These are phyloP conservation scores for Tinea semifulvella DNA, from an alignment of 2,888 invertebrate species.

Conservation along the genomic window DNA sequence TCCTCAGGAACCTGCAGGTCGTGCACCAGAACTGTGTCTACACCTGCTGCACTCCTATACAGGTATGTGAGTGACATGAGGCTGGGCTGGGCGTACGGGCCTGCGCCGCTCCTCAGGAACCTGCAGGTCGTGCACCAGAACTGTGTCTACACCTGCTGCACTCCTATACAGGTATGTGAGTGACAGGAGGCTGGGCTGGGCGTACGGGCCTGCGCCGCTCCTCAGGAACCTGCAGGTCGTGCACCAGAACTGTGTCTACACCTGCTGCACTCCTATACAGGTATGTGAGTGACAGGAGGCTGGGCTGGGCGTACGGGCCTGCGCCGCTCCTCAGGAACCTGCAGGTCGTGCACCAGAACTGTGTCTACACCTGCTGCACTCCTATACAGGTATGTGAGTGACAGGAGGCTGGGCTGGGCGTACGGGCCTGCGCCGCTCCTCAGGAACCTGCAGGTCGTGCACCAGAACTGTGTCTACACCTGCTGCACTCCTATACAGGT, in stretches of 20 bases:
- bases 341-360: slow-evolving; percentile 93
- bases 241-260: slow-evolving; percentile 95
- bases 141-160: slow-evolving; percentile 89
- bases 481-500: too few species aligned
- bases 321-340: slow-evolving; percentile 80
- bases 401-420: too few species aligned
- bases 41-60: slow-evolving; percentile 88
- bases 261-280: slow-evolving; percentile 88
- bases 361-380: slow-evolving; percentile 90
- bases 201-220: slow-evolving; percentile 85
- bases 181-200: slow-evolving; percentile 98
- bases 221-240: slow-evolving; percentile 85
- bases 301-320: slow-evolving; percentile 96
- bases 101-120: slow-evolving; percentile 79
- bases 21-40: slow-evolving; percentile 96
- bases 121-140: slow-evolving; percentile 94
- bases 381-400: slow-evolving; percentile 86
- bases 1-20: slow-evolving; percentile 83
- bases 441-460: too few species aligned
- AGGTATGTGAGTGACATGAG: slow-evolving; percentile 97
- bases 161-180: slow-evolving; percentile 92
- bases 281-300: slow-evolving; percentile 96
- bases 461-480: too few species aligned
- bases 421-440: too few species aligned
- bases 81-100: slow-evolving; percentile 96